phyloP scores from a whole-genome alignment of 2,113 vertebrate species.

The Empidonax traillii region DNA sequence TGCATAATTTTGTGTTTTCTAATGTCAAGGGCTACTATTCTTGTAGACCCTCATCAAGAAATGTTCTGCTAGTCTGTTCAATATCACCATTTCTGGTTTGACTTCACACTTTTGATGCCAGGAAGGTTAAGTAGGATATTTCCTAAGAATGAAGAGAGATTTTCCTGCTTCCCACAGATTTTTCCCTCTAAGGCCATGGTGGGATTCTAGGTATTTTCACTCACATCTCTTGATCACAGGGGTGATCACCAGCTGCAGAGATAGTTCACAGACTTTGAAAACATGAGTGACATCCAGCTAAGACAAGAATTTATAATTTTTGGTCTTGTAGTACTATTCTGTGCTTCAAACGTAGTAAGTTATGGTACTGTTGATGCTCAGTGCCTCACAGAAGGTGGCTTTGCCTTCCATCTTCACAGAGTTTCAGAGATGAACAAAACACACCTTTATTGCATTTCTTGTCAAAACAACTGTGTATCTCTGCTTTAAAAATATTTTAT shows the following conservation, averaged over 20 bases:
- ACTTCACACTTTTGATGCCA: neutral
- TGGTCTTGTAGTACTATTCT: neutral
- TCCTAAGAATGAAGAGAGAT: neutral
- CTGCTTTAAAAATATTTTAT: neutral
- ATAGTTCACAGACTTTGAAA: neutral
- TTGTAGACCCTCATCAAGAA: neutral
- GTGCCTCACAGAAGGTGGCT: neutral
- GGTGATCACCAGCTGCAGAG: neutral
- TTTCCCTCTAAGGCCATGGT: neutral
- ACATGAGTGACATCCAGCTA: neutral
- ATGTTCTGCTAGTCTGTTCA: neutral
- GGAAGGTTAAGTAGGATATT: neutral
- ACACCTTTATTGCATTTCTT: neutral
- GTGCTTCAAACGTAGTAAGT: neutral
- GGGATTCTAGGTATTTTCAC: neutral
- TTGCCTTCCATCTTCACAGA: neutral
- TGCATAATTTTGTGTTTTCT: neutral
- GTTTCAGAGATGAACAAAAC: neutral
- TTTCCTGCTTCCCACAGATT: neutral
- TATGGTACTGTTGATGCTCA: neutral
- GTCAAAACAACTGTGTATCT: neutral
- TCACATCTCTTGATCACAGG: neutral
- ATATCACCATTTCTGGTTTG: neutral
- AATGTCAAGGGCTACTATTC: neutral
- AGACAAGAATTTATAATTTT: neutral